A percentile compares a stretch with the other conserved stretches of the same genome.
phyloP scores from a whole-genome alignment of 37 sponge, comb jelly and placozoan genomes.

The Mnemiopsis leidyi region DNA sequence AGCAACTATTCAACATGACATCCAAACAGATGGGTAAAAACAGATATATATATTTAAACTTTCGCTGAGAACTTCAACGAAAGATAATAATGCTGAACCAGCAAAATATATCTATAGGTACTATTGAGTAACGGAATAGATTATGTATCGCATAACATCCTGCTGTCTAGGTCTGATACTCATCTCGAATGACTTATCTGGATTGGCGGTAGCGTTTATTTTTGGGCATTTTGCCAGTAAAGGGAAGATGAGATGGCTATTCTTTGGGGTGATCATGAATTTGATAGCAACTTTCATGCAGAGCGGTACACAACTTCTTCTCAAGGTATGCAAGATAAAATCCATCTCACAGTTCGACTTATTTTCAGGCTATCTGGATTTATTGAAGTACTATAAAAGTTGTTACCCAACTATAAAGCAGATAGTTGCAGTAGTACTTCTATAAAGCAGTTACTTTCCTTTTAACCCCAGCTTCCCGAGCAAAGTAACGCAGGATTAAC shows the following conservation, averaged over 20 bases:
- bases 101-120: too few relatives aligned
- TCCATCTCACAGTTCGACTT: too few relatives aligned
- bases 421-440: background rate
- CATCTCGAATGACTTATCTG: slow-evolving; percentile 18
- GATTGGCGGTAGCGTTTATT: background rate
- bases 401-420: too few relatives aligned
- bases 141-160: too few relatives aligned
- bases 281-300: background rate
- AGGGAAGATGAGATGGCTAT: slow-evolving; percentile 23
- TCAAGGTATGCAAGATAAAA: slow-evolving; percentile 30
- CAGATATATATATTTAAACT: too few relatives aligned
- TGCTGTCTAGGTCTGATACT: background rate
- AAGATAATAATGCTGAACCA: too few relatives aligned
- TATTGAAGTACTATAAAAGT: too few relatives aligned
- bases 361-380: too few relatives aligned
- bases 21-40: slow-evolving; percentile 22
- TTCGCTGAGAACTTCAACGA: too few relatives aligned
- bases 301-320: slow-evolving; percentile 18
- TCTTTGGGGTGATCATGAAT: background rate
- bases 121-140: too few relatives aligned
- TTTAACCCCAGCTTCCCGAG: background rate
- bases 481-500: too few relatives aligned
- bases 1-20: background rate
- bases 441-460: too few relatives aligned
- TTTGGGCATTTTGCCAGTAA: slow-evolving; percentile 14